Conservation (phyloP, 2,888 invertebrate species). For the Pheosia tremula region DNA sequence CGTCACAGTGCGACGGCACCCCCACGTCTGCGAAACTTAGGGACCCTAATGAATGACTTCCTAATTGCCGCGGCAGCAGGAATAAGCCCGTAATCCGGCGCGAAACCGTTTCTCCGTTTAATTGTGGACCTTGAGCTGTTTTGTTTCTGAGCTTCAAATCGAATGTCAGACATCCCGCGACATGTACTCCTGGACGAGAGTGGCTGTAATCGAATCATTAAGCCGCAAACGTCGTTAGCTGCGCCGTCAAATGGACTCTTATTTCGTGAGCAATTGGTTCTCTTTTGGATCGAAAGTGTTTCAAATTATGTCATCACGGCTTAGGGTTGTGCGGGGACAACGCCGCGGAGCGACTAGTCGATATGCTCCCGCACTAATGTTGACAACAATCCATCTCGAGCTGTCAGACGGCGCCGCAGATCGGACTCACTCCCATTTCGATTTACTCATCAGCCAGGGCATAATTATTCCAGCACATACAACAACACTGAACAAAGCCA, state of each 20-base stretch:
- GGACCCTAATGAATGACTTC: slow-evolving; percentile 84
- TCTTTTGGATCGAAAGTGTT: slow-evolving; percentile 36
- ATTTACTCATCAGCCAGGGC: slow-evolving; percentile 69
- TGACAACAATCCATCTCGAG: slow-evolving; percentile 81
- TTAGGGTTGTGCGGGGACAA: slow-evolving; percentile 29
- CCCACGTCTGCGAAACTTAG: slow-evolving; percentile 84
- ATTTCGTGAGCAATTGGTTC: slow-evolving; percentile 47
- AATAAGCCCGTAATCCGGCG: slow-evolving; percentile 78
- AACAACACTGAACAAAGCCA: too few relatives aligned
- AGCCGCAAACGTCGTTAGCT: slow-evolving; percentile 48
- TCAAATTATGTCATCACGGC: slow-evolving; percentile 28
- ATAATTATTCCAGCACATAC: slow-evolving; percentile 57
- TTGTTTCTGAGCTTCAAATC: slow-evolving; percentile 73
- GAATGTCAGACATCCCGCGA: slow-evolving; percentile 69
- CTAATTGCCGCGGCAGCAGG: slow-evolving; percentile 82
- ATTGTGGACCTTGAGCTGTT: slow-evolving; percentile 77
- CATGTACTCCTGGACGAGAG: slow-evolving; percentile 67
- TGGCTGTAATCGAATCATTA: slow-evolving; percentile 54
- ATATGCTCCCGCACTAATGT: slow-evolving; percentile 81
- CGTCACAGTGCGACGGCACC: slow-evolving; percentile 76
- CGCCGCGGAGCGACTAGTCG: slow-evolving; percentile 72
- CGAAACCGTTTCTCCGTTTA: slow-evolving; percentile 66
- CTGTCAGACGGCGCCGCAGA: slow-evolving; percentile 79
- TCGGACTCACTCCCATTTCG: slow-evolving; percentile 81
- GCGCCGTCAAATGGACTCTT: slow-evolving; percentile 56